These are phyloP conservation scores for Arenaria interpres DNA, from an alignment of 2,113 vertebrate genomes.

Conservation along the genomic window DNA sequence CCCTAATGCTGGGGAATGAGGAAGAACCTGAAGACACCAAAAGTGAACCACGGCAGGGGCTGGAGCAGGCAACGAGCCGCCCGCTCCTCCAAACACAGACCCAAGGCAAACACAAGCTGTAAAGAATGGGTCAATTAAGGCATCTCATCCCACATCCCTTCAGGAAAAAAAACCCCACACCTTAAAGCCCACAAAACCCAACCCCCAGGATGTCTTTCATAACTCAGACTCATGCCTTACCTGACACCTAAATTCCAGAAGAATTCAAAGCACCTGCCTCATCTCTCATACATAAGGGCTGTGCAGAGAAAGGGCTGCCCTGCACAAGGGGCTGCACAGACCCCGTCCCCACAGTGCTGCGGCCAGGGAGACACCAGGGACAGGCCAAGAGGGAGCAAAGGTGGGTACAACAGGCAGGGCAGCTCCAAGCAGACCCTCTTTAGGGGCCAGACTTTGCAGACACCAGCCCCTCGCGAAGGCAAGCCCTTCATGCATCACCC, in stretches of 20 bases:
- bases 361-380: rapidly evolving
- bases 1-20: rapidly evolving
- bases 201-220: background rate
- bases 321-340: rapidly evolving
- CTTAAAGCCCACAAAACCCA: background rate
- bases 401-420: background rate
- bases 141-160: background rate
- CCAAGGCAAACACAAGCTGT: background rate
- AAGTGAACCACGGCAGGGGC: background rate
- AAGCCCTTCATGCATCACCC: background rate
- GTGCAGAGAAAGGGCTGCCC: background rate
- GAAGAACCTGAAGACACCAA: background rate
- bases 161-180: background rate
- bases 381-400: background rate
- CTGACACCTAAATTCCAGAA: background rate
- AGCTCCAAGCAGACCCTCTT: background rate
- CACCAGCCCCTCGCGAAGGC: background rate
- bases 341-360: rapidly evolving
- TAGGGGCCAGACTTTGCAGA: background rate
- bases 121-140: background rate
- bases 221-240: background rate
- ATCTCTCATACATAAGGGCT: rapidly evolving
- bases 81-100: background rate
- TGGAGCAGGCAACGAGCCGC: background rate
- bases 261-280: background rate